Percentiles rank a stretch among this genome's conserved stretches.
These are phyloP conservation scores for Adela reaumurella DNA, from an alignment of 2,888 invertebrate genomes.

Conservation along the genomic window DNA sequence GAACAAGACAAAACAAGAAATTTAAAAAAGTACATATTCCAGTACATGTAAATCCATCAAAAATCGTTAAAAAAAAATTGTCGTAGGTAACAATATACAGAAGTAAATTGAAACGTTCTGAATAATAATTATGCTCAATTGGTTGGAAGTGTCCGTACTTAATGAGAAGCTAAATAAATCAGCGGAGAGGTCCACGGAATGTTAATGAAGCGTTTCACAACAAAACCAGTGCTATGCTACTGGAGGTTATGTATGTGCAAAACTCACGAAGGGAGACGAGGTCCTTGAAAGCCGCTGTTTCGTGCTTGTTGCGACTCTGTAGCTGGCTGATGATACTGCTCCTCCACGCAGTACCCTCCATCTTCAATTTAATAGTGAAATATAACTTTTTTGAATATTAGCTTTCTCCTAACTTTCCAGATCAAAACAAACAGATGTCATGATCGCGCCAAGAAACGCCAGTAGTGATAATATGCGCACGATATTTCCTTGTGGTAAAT, in stretches of 20 bases:
- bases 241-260: constrained; percentile 31
- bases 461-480: no score
- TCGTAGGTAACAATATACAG: no score
- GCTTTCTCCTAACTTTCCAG: constrained; percentile 6
- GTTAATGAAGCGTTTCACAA: constrained; percentile 2
- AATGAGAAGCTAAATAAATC: neutral
- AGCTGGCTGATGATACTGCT: constrained; percentile 66
- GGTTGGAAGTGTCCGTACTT: neutral
- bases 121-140: neutral
- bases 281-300: constrained; percentile 74
- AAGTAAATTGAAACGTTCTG: no score
- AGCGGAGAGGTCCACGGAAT: neutral
- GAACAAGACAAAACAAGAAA: no score
- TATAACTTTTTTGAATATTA: no score
- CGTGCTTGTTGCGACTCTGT: constrained; percentile 69
- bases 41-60: no score
- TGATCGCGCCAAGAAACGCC: constrained; percentile 14
- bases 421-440: constrained; percentile 47
- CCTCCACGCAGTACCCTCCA: constrained; percentile 62
- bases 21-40: no score
- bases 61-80: no score
- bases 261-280: constrained; percentile 78
- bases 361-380: constrained; percentile 19
- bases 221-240: no score
- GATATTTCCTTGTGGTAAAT: no score